Evolutionary conservation across 2,113 vertebrate genomes (phyloP).

Genomic region (Sapayoa aenigma): DNA sequence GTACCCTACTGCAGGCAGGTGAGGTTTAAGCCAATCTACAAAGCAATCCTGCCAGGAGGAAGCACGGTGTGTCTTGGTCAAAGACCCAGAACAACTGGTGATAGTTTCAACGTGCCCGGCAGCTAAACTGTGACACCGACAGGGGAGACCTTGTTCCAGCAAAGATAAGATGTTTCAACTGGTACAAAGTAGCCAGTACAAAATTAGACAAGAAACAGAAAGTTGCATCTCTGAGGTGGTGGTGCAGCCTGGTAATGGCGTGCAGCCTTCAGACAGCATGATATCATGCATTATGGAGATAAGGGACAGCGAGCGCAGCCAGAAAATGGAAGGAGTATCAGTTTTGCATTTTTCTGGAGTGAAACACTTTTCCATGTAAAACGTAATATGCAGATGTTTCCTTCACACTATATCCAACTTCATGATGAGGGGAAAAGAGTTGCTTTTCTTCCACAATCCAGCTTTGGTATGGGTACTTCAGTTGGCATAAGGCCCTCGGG

Average conservation of each 20-base stretch:
- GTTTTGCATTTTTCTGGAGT: background rate
- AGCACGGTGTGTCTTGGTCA: rapidly evolving
- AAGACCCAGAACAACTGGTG: background rate
- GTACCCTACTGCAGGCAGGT: background rate
- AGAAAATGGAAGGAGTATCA: background rate
- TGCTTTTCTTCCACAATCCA: background rate
- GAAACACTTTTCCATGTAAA: background rate
- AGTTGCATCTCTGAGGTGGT: rapidly evolving
- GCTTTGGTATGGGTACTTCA: background rate
- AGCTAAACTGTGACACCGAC: background rate
- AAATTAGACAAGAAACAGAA: background rate
- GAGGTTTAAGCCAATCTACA: background rate
- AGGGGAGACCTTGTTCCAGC: background rate
- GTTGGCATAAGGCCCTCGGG: rapidly evolving
- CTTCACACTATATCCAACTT: background rate
- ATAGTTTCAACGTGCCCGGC: background rate
- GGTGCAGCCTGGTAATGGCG: background rate
- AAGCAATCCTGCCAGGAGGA: background rate
- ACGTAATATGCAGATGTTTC: background rate
- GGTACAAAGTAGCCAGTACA: background rate
- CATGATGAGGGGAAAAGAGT: background rate
- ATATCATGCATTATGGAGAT: rapidly evolving
- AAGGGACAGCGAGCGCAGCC: background rate
- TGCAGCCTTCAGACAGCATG: rapidly evolving
- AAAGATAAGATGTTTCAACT: background rate